A percentile compares a stretch with the other conserved stretches of the same genome.
phyloP scores from a whole-genome alignment of 2,113 vertebrate genomes.

The Peromyscus polionotus region DNA sequence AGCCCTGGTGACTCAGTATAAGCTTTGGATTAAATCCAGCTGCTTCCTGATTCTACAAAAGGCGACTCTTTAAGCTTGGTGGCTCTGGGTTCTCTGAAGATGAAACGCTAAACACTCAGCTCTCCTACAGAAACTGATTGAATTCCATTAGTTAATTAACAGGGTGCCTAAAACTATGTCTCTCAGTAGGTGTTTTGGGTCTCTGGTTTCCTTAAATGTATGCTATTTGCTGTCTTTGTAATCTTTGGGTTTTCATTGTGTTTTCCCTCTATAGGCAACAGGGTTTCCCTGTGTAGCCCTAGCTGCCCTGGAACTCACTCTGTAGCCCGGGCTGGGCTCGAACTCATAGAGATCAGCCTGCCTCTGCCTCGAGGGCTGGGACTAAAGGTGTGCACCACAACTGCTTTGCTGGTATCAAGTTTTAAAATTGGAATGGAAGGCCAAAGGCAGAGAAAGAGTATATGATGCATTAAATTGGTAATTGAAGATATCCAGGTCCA shows the following conservation, averaged over 20 bases:
- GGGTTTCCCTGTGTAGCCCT: too few relatives aligned
- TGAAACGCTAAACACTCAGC: background rate
- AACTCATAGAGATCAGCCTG: too few relatives aligned
- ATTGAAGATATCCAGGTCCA: background rate
- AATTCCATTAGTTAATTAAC: background rate
- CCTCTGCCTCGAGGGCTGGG: too few relatives aligned
- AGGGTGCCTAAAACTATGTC: background rate
- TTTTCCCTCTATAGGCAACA: background rate
- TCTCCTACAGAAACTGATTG: constrained; percentile 9
- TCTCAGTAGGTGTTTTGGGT: background rate
- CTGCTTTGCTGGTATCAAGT: background rate
- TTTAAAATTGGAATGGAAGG: background rate
- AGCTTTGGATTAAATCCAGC: constrained; percentile 53
- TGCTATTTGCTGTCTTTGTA: background rate
- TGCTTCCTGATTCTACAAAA: background rate
- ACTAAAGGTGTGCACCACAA: too few relatives aligned
- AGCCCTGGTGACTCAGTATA: constrained; percentile 53
- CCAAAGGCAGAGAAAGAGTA: background rate
- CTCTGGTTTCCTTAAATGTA: constrained; percentile 29
- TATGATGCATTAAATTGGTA: background rate
- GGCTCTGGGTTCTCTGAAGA: background rate
- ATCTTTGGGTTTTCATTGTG: background rate
- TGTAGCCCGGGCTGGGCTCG: too few relatives aligned
- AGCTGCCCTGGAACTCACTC: too few relatives aligned
- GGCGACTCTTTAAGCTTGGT: background rate